Base-by-base conservation (phyloP, 2,113 vertebrate species). In the Eptatretus burgeri region DNA sequence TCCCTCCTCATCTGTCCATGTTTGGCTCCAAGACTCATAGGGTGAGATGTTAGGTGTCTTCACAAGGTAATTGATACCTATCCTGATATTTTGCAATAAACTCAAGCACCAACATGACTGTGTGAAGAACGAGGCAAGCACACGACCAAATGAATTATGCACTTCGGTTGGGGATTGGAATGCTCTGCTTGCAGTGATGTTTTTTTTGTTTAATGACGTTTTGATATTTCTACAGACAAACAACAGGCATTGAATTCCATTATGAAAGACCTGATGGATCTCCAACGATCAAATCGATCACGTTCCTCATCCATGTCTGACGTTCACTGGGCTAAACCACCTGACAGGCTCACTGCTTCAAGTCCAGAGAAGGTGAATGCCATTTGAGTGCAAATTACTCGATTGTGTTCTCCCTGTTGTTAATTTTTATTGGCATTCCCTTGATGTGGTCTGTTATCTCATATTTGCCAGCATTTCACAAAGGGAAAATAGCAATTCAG, bases 181-280 rank as follows among this genome's bases (percentile, higher is more conserved):
- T 41, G 27, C 27, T 41, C 27, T 41, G 27, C 27, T 41, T 41
- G 27, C 27, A 41, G 27, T 41, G 27, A 41, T 41, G 27, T 41
- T 41, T 41, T 41, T 41, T 41, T 41, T 41, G 27, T n/a, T n/a
- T n/a, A n/a, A n/a, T 41, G 27, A 7, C 7, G 7, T 41, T 41
- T 7, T 41, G 27, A 41, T 41, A 3, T 41, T 41, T 41, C 27
- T 64, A 1, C 72, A 93, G 88, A 95, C 51, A 86, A 95, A 72
- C 79, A 87, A 64, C 83, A 93, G 76, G 88, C 88, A 71, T 78
- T 95, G 72, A 82, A 95, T 71, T 95, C 88, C 17, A 95, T 95
- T 72, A 93, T 95, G 87, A 93, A 95, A 76, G 88, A 95, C 76
- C 78, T 95, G 77, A 85, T 89, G 64, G 88, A 86, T 2, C 82